These are phyloP conservation scores for Cervus canadensis DNA, from an alignment of 2,113 vertebrate genomes.

Conservation along the genomic window DNA sequence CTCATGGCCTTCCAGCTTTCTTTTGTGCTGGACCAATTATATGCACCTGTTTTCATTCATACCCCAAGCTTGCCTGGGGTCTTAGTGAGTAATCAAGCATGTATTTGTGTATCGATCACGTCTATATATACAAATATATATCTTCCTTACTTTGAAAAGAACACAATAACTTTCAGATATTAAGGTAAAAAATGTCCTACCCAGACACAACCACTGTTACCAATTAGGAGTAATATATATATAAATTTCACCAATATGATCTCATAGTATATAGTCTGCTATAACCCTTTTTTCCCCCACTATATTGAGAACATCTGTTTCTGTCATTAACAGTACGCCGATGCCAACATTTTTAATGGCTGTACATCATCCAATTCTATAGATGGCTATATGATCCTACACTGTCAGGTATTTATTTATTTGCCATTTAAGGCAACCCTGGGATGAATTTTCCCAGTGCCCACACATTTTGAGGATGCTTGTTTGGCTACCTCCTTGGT, in stretches of 20 bases:
- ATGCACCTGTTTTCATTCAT: neutral
- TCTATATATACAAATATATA: neutral
- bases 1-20: neutral
- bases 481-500: neutral
- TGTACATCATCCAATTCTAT: neutral
- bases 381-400: neutral
- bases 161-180: neutral
- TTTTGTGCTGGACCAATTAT: neutral
- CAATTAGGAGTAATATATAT: neutral
- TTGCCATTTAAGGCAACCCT: neutral
- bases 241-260: neutral
- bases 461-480: neutral
- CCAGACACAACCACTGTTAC: neutral
- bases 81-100: neutral
- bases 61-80: neutral
- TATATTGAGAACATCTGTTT: slow-evolving; percentile 25
- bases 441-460: neutral
- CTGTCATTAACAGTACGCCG: neutral
- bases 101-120: neutral
- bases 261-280: neutral
- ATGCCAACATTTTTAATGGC: neutral
- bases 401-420: neutral
- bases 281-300: neutral
- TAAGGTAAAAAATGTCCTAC: neutral
- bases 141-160: neutral